Evolutionary conservation across 1,140 invertebrate genomes (phyloP).

Genomic region (Dreissena polymorpha): DNA sequence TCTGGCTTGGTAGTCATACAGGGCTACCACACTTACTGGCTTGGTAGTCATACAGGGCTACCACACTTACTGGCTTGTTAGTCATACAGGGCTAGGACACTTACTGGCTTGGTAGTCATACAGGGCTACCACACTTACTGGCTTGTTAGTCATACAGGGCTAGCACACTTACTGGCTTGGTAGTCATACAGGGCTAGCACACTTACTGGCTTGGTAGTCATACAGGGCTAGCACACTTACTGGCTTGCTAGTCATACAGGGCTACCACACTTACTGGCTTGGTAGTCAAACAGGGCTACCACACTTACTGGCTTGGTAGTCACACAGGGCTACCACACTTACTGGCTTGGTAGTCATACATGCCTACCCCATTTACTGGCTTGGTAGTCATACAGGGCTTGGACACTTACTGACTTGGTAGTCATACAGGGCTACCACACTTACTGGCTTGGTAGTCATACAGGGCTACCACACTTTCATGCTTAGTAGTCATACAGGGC

Average conservation of each 20-base stretch:
- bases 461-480: too few relatives aligned
- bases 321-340: conserved; percentile 93
- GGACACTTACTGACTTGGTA: too few relatives aligned
- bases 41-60: conserved; percentile 96
- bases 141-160: conserved; percentile 96
- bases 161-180: too few relatives aligned
- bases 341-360: conserved; percentile 98
- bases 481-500: conserved; percentile 96
- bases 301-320: too few relatives aligned
- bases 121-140: too few relatives aligned
- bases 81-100: conserved; percentile 94
- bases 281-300: conserved; percentile 95
- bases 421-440: conserved; percentile 94
- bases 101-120: conserved; percentile 98
- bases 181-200: conserved; percentile 96
- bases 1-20: conserved; percentile 98
- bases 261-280: too few relatives aligned
- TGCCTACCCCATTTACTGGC: too few relatives aligned
- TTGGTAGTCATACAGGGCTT: conserved; percentile 95
- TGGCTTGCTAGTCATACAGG: conserved; percentile 95
- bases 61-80: too few relatives aligned
- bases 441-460: conserved; percentile 98
- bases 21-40: too few relatives aligned
- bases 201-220: too few relatives aligned
- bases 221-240: conserved; percentile 94